Evolutionary conservation across 2,113 vertebrate genomes (phyloP), one percentile per base, ranked within the genome.

Genomic region (Proterorhinus semilunaris): DNA sequence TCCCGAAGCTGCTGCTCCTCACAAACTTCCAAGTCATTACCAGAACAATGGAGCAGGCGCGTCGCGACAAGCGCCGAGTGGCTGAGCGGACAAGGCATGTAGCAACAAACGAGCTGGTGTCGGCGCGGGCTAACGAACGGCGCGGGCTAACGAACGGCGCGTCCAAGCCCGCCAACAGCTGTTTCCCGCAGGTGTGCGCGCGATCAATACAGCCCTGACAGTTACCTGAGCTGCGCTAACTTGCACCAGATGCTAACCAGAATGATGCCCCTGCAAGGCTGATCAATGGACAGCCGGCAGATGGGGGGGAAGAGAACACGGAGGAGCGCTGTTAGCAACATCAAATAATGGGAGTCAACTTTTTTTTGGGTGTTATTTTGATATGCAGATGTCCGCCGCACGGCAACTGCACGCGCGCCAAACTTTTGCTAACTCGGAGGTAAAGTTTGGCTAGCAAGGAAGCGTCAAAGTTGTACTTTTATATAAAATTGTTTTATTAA

Each of bases 211-310:
- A 89, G 87, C 88, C 87, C 58, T 86, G 87, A 81, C 88, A 92
- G 91, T 93, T 92, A 92, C 91, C 92, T 93, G 90, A 92, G 91
- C 90, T 89, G 79, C 82, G 85, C 85, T 71, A 89, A 91, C 88
- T 87, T 82, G 90, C 83, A 93, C 89, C 92, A 93, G 92, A 93
- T 93, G 92, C 90, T 91, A 90, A 89, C 80, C 92, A 91, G 89
- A 92, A 89, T 91, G 88, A 91, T 91, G 90, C 90, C 89, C 53
- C 89, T 88, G 88, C 83, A 91, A 92, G 90, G 87, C 88, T 92
- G 91, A 93, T 93, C 90, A 93, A 92, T 93, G 91, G 87, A 91
- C 89, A 89, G 87, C 80, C 91, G 89, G 91, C 92, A 93, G 92
- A 93, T 93, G 92, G 92, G 91, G 27, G 27, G 27, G 27, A 5